Percentiles rank a stretch among this genome's conserved stretches.
Conservation (phyloP, 2,113 vertebrate species). For the Phoxinus phoxinus region DNA sequence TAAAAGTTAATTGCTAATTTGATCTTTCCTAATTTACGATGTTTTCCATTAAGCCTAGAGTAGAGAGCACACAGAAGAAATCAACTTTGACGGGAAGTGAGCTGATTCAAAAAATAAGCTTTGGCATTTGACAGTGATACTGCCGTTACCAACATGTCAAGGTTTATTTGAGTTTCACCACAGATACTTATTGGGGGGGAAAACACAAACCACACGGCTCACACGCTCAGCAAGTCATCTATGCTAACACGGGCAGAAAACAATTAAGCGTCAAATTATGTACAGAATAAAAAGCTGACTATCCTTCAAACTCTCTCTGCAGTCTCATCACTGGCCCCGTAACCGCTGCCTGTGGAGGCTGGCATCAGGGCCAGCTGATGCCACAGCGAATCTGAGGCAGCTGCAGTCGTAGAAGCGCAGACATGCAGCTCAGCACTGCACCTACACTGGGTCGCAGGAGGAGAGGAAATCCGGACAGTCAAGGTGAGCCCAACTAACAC, state of each 20-base stretch:
- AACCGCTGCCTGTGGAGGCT: constrained; percentile 61
- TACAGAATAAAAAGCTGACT: constrained; percentile 10
- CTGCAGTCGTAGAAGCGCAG: constrained; percentile 40
- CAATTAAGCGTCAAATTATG: background rate
- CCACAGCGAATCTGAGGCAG: constrained; percentile 63
- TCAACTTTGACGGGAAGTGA: background rate
- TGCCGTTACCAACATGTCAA: background rate
- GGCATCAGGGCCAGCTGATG: constrained; percentile 69
- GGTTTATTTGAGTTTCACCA: constrained; percentile 3
- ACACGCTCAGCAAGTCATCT: background rate
- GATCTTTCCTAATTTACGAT: background rate
- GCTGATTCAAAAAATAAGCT: background rate
- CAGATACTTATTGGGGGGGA: background rate
- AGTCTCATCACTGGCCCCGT: constrained; percentile 39
- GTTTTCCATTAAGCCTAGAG: background rate
- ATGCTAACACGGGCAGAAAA: background rate
- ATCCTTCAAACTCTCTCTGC: constrained; percentile 19
- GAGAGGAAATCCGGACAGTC: constrained; percentile 59
- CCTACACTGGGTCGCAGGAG: constrained; percentile 47
- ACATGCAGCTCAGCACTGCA: constrained; percentile 48
- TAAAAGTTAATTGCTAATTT: background rate
- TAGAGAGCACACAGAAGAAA: background rate
- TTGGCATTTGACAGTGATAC: background rate
- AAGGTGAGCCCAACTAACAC: constrained; percentile 65
- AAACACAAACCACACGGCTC: background rate